Evolutionary conservation across 1,140 invertebrate species (phyloP), one percentile per base, ranked within the genome.

Genomic region (Ceratosolen solmsi): DNA sequence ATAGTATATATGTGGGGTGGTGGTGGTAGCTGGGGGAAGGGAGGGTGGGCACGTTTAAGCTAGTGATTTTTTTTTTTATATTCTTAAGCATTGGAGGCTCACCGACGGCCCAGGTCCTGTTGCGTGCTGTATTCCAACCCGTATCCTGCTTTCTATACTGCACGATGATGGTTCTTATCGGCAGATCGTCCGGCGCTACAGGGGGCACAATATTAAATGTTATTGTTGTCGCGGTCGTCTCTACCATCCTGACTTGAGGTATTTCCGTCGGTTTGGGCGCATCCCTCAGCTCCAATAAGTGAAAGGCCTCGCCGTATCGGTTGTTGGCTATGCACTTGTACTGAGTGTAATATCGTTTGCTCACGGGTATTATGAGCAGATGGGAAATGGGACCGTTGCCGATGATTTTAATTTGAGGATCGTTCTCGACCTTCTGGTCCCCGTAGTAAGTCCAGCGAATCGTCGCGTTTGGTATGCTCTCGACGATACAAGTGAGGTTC

Each of bases 401-500:
- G 46, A 92, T 89, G 56, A 95, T 93, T 46, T 92, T 90, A 1
- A 96, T 92, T 79, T 92, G 92, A 0, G 86, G 87, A 54, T 94
- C 93, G 15, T 90, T 91, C 11, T 93, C 88, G 72, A 94, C 91
- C 38, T 92, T 89, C 9, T 92, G 88, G 30, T 93, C 77, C 22
- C 84, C 89, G 30, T 89, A 92, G 74, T 93, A 93, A 86, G 92
- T 94, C 97, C 97, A 98, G 82, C 94, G 93, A 83, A 98, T 96
- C 1, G 97, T 98, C 0, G 97, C 97, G 89, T 98, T 98, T 0
- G 97, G 97, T 87, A 98, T 97, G 83, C 96, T 95, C 89, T 96
- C 95, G 17, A 96, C 96, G n/a, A 96, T 92, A 87, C 97, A 98
- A 49, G 95, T 96, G 0, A 98, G 92, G 87, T 98, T 98, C 0